phyloP scores from a whole-genome alignment of 2,888 invertebrate genomes.

The Escarpia spicata region DNA sequence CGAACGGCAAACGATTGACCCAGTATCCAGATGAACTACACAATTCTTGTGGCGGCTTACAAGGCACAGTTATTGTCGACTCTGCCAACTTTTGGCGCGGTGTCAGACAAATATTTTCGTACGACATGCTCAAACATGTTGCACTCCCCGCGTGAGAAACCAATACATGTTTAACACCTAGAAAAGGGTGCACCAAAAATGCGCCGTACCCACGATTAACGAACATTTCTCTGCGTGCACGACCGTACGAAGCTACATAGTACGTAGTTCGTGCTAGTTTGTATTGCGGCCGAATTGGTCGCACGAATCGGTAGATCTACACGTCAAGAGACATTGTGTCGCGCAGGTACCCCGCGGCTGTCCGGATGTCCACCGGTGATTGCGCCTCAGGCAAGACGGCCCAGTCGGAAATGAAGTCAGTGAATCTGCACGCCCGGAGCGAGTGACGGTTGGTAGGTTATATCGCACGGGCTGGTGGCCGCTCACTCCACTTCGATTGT shows the following conservation, averaged over 20 bases:
- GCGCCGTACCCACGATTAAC: neutral
- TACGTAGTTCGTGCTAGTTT: neutral
- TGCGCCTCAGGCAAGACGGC: neutral
- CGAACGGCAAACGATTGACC: neutral
- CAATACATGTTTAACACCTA: neutral
- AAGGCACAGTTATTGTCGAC: neutral
- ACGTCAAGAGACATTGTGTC: neutral
- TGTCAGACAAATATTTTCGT: neutral
- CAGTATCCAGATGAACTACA: neutral
- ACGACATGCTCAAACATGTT: neutral
- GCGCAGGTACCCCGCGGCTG: neutral
- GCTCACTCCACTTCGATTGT: neutral
- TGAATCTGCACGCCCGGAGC: neutral
- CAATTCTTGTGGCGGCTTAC: neutral
- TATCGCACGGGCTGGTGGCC: neutral
- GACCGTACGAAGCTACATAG: neutral
- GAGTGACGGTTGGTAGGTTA: neutral
- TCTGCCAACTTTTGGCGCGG: neutral
- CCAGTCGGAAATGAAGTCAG: neutral
- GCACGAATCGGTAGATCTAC: neutral
- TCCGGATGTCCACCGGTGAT: slow-evolving; percentile 3
- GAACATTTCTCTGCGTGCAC: neutral
- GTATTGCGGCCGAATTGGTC: neutral
- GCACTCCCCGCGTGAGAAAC: neutral
- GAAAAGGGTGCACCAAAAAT: neutral